Base-by-base conservation (phyloP, 2,888 invertebrate genomes). In the Lutraria lutraria region DNA sequence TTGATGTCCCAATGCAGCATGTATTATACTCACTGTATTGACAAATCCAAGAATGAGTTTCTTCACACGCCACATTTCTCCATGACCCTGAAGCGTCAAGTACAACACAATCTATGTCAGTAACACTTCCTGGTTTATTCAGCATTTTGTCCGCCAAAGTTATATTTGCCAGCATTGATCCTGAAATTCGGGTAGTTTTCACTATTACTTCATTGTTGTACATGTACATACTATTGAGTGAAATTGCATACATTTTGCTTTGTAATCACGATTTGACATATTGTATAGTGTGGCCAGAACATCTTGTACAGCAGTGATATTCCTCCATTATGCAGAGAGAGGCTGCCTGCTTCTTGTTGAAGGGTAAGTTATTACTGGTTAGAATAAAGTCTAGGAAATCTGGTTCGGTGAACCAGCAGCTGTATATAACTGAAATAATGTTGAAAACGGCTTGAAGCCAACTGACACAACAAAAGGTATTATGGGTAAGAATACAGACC, bases 11-110 rank as follows among this genome's bases (percentile, higher is more conserved):
- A 43, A 43, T 8, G 43, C 43, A 8, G 13, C 29, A 29, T 34
- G 6, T 81, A 13, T n/a, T 63, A 63, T 83, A 88, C 85, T 72
- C 72, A 88, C 88, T 85, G 43, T 88, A 88, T 25, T 88, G 88
- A 31, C 88, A 88, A 2, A 88, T 43, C 85, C 88, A 85, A 16
- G 85, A 56, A 81, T 85, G 84, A n/a, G 43, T 54, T 52, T 81
- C 81, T n/a, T 54, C n/a, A 85, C 88, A 88, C 12, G 25, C 88
- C 4, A 54, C 31, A 52, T 85, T 81, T 52, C 54, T 81, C 88
- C 88, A 88, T 19, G 31, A 0, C 13, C 88, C 85, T 29, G 81
- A 16, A 21, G 25, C 34, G n/a, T 81, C 81, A 53, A 81, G 31
- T 43, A 88, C 25, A n/a, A 84, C 85, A 43, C 88, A 88, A 8